phyloP scores from a whole-genome alignment of 2,888 invertebrate genomes.

The Zygogramma bicolorata region DNA sequence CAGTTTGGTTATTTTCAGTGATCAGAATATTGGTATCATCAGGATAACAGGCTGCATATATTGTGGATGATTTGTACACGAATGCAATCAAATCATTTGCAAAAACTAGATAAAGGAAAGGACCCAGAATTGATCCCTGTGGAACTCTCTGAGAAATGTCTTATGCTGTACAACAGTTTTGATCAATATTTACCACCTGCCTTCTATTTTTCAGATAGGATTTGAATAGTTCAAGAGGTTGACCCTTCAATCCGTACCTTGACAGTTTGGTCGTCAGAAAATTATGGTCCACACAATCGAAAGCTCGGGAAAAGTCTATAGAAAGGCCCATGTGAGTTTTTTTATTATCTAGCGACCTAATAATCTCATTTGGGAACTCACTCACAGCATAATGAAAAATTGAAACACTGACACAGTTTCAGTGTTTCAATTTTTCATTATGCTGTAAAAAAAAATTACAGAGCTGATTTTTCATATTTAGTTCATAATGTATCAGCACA shows the following conservation, averaged over 20 bases:
- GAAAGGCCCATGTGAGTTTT: not conserved
- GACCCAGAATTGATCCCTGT: not conserved
- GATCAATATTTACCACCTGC: not conserved
- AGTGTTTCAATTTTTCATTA: no score
- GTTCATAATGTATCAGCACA: no score
- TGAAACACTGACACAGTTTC: no score
- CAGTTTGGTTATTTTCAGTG: not conserved
- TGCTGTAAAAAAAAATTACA: no score
- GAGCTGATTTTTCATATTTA: no score
- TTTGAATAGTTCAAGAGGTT: not conserved
- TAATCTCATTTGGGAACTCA: no score
- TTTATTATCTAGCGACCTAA: not conserved
- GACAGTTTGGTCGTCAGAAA: not conserved
- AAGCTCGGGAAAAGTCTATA: not conserved
- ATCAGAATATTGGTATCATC: not conserved
- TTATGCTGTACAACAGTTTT: not conserved
- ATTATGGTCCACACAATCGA: not conserved
- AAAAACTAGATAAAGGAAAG: not conserved
- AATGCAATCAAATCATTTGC: not conserved
- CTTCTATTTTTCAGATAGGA: not conserved
- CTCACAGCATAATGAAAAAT: no score
- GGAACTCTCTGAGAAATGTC: not conserved
- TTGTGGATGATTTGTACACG: not conserved
- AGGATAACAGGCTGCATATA: not conserved
- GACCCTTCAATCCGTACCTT: not conserved